Evolutionary conservation across 2,113 vertebrate species (phyloP).

Genomic region (Leiothrix lutea): DNA sequence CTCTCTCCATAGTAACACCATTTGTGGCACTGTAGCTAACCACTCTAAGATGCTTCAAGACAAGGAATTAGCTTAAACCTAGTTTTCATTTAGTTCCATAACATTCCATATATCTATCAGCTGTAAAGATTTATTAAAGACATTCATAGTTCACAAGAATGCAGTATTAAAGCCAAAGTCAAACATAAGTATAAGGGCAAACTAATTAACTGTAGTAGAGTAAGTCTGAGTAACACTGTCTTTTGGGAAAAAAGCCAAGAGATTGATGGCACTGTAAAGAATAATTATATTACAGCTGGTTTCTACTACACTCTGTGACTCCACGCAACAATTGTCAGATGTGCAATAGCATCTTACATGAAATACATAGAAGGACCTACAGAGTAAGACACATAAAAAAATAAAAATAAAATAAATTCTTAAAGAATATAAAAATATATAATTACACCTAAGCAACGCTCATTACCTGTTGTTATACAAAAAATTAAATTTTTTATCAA

Average conservation of each 20-base stretch:
- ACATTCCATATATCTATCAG: conserved; percentile 29
- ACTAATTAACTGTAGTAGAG: conserved; percentile 29
- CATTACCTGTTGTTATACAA: background rate
- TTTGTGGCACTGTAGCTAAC: conserved; percentile 51
- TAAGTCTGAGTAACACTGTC: background rate
- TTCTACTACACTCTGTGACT: background rate
- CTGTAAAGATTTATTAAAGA: conserved; percentile 58
- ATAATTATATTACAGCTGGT: background rate
- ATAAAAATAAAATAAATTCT: background rate
- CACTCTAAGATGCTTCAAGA: conserved; percentile 64
- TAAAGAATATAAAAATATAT: background rate
- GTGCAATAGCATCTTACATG: background rate
- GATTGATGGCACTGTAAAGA: conserved; percentile 1
- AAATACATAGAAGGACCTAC: background rate
- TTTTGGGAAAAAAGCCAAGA: background rate
- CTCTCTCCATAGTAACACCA: conserved; percentile 79
- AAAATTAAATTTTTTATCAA: background rate
- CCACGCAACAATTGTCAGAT: background rate
- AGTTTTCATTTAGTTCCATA: conserved; percentile 60
- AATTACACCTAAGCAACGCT: background rate
- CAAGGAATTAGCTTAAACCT: conserved; percentile 56
- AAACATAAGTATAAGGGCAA: conserved; percentile 26
- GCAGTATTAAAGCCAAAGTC: conserved; percentile 39
- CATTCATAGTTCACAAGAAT: conserved; percentile 57
- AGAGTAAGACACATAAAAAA: background rate